phyloP scores from a whole-genome alignment of 2,888 invertebrate genomes.

The Mayetiola destructor region DNA sequence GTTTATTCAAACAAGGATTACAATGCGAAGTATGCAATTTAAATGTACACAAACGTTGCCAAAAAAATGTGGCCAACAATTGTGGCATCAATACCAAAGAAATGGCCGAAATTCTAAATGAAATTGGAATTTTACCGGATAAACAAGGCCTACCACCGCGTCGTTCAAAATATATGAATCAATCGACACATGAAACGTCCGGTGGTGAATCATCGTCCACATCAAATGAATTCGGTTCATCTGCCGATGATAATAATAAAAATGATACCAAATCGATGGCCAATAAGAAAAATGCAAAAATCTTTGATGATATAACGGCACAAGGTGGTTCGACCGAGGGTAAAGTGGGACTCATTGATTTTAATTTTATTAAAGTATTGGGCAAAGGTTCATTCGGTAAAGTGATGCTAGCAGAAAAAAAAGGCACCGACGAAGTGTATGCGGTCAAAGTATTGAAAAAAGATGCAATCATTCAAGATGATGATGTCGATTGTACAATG shows the following conservation, averaged over 20 bases:
- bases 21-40: conserved; percentile 94
- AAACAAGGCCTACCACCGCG: conserved; percentile 53
- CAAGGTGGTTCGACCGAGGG: neutral
- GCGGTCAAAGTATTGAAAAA: conserved; percentile 87
- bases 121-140: conserved; percentile 81
- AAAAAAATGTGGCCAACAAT: conserved; percentile 98
- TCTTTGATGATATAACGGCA: neutral
- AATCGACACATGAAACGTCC: neutral
- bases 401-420: conserved; percentile 94
- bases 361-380: conserved; percentile 94
- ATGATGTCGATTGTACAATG: conserved; percentile 98
- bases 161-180: conserved; percentile 37
- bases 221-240: neutral
- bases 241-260: neutral
- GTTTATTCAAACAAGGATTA: conserved; percentile 87
- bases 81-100: conserved; percentile 96
- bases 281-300: neutral
- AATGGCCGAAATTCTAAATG: conserved; percentile 85
- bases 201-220: conserved; percentile 6
- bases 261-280: neutral
- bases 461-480: conserved; percentile 95
- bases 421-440: conserved; percentile 79
- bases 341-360: conserved; percentile 70
- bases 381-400: conserved; percentile 99
- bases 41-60: conserved; percentile 97